phyloP scores from a whole-genome alignment of 2,113 vertebrate genomes.

The Protobothrops flavoviridis region DNA sequence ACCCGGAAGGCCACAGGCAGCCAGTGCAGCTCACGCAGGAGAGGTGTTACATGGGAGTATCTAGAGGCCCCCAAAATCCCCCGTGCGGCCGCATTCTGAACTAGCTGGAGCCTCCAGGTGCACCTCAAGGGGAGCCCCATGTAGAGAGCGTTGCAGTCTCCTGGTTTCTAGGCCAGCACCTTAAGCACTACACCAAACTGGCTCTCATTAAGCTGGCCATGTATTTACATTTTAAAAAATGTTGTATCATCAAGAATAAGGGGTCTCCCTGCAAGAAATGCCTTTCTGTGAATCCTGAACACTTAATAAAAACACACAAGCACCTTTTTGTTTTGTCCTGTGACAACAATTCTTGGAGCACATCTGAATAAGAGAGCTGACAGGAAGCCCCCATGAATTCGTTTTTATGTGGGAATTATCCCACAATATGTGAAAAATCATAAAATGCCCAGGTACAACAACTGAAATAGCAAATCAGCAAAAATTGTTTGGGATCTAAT shows the following conservation, averaged over 20 bases:
- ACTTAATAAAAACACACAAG: background rate
- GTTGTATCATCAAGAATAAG: background rate
- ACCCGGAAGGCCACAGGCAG: too few species aligned
- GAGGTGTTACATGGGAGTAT: too few species aligned
- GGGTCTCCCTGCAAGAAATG: background rate
- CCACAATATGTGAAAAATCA: background rate
- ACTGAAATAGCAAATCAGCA: slow-evolving; percentile 32
- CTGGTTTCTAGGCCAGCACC: too few species aligned
- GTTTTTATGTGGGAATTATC: background rate
- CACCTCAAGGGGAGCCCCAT: too few species aligned
- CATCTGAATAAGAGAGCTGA: background rate
- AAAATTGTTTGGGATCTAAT: slow-evolving; percentile 47
- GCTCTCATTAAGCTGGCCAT: too few species aligned
- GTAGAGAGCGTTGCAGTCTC: too few species aligned
- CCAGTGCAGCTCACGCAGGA: too few species aligned
- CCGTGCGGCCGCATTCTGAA: too few species aligned
- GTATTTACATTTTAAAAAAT: background rate
- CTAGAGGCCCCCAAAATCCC: too few species aligned
- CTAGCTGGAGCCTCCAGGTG: too few species aligned
- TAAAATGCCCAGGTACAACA: slow-evolving; percentile 38
- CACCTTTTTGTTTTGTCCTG: background rate
- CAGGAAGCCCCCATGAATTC: background rate
- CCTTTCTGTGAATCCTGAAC: background rate
- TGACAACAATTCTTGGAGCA: background rate
- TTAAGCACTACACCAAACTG: too few species aligned